phyloP scores from a whole-genome alignment of 2,113 vertebrate genomes.

The Actenoides lindsayi region DNA sequence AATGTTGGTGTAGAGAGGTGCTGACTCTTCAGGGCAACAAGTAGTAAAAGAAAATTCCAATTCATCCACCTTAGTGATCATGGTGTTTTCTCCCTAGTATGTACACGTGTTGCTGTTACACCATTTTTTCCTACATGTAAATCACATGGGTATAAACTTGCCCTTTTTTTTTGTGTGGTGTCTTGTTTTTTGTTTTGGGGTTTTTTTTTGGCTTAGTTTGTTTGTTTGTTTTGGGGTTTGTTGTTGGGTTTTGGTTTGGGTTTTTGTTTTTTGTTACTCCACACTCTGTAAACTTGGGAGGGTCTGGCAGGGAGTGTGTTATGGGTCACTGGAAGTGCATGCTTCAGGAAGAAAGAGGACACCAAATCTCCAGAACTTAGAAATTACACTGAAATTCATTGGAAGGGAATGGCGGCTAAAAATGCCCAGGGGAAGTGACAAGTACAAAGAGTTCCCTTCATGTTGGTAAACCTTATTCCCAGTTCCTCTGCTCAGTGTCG shows the following conservation, averaged over 20 bases:
- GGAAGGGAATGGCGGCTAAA: not conserved
- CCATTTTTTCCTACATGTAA: not conserved
- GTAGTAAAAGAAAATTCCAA: not conserved
- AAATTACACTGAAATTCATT: not conserved
- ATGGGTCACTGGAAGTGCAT: not conserved
- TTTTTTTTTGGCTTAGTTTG: not conserved
- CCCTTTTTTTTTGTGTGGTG: too few relatives aligned
- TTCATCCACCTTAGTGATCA: not conserved
- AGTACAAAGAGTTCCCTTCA: not conserved
- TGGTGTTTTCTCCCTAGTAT: not conserved
- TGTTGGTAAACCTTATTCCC: not conserved
- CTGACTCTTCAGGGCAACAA: not conserved
- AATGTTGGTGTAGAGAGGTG: not conserved
- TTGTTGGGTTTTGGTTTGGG: not conserved
- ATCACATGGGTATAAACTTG: not conserved
- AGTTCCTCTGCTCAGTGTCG: not conserved
- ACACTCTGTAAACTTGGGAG: not conserved
- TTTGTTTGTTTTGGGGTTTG: too few relatives aligned
- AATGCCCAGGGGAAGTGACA: not conserved
- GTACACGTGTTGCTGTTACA: accelerated
- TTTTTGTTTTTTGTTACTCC: too few relatives aligned
- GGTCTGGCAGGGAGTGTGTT: not conserved
- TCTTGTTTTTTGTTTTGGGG: not conserved
- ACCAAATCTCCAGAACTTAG: not conserved
- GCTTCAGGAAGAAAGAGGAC: not conserved